Percentiles rank a stretch among this genome's conserved stretches.
phyloP scores from a whole-genome alignment of 1,140 invertebrate genomes.

The Tetramorium parvispinum region DNA sequence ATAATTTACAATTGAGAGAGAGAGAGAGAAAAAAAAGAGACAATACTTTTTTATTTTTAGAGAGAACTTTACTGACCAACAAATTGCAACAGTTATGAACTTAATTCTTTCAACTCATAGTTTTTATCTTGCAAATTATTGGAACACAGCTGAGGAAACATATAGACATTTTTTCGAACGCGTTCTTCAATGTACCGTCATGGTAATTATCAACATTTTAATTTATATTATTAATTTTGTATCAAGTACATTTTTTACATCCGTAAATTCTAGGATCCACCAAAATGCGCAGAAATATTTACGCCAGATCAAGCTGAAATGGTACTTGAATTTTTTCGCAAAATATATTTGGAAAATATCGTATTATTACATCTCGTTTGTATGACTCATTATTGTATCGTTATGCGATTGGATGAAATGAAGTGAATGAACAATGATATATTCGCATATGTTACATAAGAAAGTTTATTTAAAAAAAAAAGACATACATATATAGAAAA shows the following conservation, averaged over 20 bases:
- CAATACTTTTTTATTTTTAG: slow-evolving; percentile 66
- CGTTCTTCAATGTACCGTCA: slow-evolving; percentile 71
- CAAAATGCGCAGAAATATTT: slow-evolving; percentile 76
- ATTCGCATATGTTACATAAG: not conserved
- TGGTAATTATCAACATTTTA: slow-evolving; percentile 45
- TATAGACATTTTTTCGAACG: slow-evolving; percentile 74
- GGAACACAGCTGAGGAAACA: slow-evolving; percentile 72
- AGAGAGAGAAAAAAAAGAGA: not conserved
- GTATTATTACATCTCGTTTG: slow-evolving; percentile 73
- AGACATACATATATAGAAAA: slow-evolving; percentile 37
- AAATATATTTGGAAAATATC: slow-evolving; percentile 75
- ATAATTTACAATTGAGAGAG: not conserved
- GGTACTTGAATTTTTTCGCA: slow-evolving; percentile 74
- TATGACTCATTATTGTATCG: slow-evolving; percentile 71
- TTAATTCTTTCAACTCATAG: slow-evolving; percentile 75
- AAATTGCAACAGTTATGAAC: slow-evolving; percentile 75
- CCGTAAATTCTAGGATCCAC: slow-evolving; percentile 72
- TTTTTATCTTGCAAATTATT: slow-evolving; percentile 74
- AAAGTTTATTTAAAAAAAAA: slow-evolving; percentile 36
- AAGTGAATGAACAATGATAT: not conserved
- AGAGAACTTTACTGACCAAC: slow-evolving; percentile 75
- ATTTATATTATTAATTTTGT: not conserved
- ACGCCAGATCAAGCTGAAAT: slow-evolving; percentile 69
- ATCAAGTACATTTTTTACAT: not conserved
- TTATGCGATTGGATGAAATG: not conserved